Conservation (phyloP, 2,113 vertebrate species). For the Zapornia atra region DNA sequence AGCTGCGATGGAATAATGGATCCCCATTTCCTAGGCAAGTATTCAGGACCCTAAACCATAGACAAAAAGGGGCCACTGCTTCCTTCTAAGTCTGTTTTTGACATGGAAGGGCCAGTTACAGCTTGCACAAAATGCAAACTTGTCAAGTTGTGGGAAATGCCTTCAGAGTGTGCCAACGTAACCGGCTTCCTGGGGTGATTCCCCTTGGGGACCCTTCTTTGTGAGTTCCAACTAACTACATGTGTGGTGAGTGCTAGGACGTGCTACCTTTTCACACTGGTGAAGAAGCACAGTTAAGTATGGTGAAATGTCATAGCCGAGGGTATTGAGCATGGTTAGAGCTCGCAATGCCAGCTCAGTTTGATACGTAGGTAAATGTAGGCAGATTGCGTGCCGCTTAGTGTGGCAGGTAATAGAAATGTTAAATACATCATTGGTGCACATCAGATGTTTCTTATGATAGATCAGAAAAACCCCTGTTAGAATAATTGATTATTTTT, state of each 20-base stretch:
- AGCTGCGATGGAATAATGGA: not conserved
- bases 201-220: not conserved
- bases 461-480: not conserved
- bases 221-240: accelerated
- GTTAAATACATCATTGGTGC: not conserved
- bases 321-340: not conserved
- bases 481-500: not conserved
- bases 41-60: not conserved
- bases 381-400: not conserved
- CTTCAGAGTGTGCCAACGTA: not conserved
- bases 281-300: accelerated
- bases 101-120: not conserved
- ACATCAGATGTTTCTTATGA: accelerated
- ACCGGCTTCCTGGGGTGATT: not conserved
- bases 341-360: accelerated
- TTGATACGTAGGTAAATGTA: not conserved
- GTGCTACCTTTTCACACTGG: accelerated
- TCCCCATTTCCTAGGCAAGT: not conserved
- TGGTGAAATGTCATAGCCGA: accelerated
- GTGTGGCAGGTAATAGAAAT: not conserved
- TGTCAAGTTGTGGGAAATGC: not conserved
- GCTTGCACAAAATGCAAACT: not conserved
- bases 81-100: not conserved
- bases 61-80: too few species aligned
- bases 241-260: not conserved